Evolutionary conservation across 2,888 invertebrate genomes (phyloP).

Genomic region (Athalia rosae): DNA sequence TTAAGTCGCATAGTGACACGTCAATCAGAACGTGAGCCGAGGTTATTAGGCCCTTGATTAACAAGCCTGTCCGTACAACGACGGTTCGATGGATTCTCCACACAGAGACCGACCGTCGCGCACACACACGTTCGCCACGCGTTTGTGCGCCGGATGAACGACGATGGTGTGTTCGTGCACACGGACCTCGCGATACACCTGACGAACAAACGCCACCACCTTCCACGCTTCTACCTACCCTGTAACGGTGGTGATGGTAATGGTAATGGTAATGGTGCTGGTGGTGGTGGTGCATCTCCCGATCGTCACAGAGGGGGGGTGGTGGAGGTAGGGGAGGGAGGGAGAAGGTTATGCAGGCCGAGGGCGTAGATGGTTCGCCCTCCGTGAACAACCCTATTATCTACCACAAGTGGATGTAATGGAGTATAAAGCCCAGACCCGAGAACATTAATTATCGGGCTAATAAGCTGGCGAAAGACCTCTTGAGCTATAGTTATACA

Average conservation of each 20-base stretch:
- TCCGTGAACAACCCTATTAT: conserved; percentile 65
- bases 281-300: no score
- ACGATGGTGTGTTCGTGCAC: background rate
- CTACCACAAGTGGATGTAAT: conserved; percentile 71
- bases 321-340: no score
- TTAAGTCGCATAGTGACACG: conserved; percentile 70
- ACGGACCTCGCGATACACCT: no score
- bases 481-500: background rate
- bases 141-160: background rate
- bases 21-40: conserved; percentile 70
- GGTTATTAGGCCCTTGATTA: conserved; percentile 72
- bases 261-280: no score
- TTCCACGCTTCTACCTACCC: no score
- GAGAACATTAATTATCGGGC: conserved; percentile 70
- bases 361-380: background rate
- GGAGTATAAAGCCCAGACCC: conserved; percentile 60
- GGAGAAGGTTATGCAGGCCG: no score
- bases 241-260: no score
- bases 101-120: no score
- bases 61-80: conserved; percentile 51
- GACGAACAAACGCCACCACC: no score
- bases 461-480: conserved; percentile 65
- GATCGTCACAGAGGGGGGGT: no score
- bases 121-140: background rate
- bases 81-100: conserved; percentile 12